Percentiles rank a stretch among this genome's conserved stretches.
Evolutionary conservation across 2,888 invertebrate species (phyloP).

Genomic region (Coenonympha glycerion): DNA sequence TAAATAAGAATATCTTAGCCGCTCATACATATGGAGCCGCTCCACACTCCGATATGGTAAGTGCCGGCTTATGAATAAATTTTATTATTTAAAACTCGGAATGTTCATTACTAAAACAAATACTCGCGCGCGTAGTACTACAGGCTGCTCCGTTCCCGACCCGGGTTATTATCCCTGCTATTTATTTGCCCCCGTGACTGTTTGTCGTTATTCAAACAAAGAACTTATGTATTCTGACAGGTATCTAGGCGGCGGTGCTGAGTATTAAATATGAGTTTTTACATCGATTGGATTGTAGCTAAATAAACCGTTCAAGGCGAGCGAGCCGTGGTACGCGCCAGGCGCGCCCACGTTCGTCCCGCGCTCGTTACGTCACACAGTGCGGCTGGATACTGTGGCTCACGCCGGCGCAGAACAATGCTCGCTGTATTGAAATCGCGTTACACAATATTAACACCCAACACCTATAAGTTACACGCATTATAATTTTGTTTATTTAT

Average conservation of each 20-base stretch:
- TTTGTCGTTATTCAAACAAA: not conserved
- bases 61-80: conserved; percentile 75
- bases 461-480: conserved; percentile 4
- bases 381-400: conserved; percentile 30
- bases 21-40: conserved; percentile 74
- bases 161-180: not conserved
- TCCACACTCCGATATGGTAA: conserved; percentile 73
- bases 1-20: conserved; percentile 75
- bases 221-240: no score
- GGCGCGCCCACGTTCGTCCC: conserved; percentile 61
- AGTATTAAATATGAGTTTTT: conserved; percentile 40
- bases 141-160: conserved; percentile 55
- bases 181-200: no score
- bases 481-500: not conserved
- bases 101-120: conserved; percentile 77
- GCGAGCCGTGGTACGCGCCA: conserved; percentile 43
- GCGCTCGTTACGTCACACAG: conserved; percentile 42
- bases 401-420: conserved; percentile 65
- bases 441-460: conserved; percentile 54
- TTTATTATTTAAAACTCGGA: conserved; percentile 75
- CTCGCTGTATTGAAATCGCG: conserved; percentile 49
- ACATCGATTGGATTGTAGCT: conserved; percentile 46
- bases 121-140: conserved; percentile 72
- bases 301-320: conserved; percentile 64
- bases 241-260: conserved; percentile 18